These are phyloP conservation scores for Acridotheres tristis DNA, from an alignment of 2,797 vertebrate species.

Conservation along the genomic window DNA sequence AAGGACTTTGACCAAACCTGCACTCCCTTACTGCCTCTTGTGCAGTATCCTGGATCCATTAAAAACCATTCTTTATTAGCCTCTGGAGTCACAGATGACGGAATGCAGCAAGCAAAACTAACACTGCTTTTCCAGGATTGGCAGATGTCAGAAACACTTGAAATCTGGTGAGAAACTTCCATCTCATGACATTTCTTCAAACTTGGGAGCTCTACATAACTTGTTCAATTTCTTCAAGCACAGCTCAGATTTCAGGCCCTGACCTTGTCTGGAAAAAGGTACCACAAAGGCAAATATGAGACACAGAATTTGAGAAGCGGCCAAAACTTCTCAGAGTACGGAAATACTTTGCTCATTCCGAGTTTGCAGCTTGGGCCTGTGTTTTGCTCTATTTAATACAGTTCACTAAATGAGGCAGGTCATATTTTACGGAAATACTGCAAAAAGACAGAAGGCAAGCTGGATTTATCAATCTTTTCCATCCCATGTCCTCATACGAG, in stretches of 20 bases:
- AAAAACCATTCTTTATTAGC: neutral
- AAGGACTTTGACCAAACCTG: neutral
- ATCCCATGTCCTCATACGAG: neutral
- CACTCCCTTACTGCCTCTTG: neutral
- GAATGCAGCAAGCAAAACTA: neutral
- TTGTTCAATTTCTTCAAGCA: neutral
- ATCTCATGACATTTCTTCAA: neutral
- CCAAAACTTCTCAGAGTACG: neutral
- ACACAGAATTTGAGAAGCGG: neutral
- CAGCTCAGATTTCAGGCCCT: neutral
- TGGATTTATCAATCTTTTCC: neutral
- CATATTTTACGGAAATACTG: neutral
- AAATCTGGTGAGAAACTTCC: neutral
- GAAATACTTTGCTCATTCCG: neutral
- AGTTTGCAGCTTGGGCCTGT: neutral
- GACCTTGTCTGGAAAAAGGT: constrained; percentile 19
- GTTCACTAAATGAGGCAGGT: neutral
- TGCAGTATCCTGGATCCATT: neutral
- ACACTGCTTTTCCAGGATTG: neutral
- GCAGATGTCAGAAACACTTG: neutral
- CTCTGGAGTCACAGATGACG: neutral
- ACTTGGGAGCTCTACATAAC: neutral
- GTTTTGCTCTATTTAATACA: neutral
- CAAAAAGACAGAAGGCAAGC: neutral
- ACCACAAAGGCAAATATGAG: constrained; percentile 3